A percentile compares a stretch with the other conserved stretches of the same genome.
Conservation (phyloP, 2,797 vertebrate species). For the Syndactyla subalaris region DNA sequence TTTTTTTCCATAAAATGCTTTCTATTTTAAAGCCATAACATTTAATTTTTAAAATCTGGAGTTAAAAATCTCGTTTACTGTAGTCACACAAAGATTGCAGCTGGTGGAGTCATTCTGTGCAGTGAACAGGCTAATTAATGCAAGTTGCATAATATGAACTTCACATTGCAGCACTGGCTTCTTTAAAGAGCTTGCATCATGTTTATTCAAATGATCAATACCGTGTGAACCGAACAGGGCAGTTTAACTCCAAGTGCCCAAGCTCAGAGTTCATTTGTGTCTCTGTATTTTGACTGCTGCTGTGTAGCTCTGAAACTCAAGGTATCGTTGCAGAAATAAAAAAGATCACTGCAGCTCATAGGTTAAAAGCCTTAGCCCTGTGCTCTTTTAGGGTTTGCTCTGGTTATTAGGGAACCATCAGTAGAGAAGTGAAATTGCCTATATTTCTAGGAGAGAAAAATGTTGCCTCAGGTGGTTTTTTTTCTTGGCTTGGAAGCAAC, state of each 20-base stretch:
- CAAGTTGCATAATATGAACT: background rate
- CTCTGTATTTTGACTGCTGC: background rate
- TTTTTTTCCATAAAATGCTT: background rate
- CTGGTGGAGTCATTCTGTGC: background rate
- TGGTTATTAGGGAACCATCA: background rate
- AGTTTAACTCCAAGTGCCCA: background rate
- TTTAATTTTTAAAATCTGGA: background rate
- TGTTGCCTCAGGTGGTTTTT: background rate
- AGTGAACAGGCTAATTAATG: background rate
- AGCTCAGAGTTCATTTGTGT: background rate
- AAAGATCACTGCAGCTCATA: background rate
- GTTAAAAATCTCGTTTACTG: background rate
- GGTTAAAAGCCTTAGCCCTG: background rate
- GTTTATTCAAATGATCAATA: background rate
- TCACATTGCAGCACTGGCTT: background rate
- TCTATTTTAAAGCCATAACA: background rate
- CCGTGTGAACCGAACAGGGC: background rate
- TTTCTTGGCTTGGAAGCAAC: background rate
- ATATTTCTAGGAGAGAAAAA: background rate
- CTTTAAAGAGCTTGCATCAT: slow-evolving; percentile 13
- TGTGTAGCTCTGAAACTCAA: background rate
- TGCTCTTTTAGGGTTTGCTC: background rate
- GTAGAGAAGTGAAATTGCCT: background rate
- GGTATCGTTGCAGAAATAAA: background rate
- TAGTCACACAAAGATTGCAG: background rate